A percentile compares a stretch with the other conserved stretches of the same genome.
Conservation (phyloP, 2,797 vertebrate genomes). For the Spinibarbus caldwelli region DNA sequence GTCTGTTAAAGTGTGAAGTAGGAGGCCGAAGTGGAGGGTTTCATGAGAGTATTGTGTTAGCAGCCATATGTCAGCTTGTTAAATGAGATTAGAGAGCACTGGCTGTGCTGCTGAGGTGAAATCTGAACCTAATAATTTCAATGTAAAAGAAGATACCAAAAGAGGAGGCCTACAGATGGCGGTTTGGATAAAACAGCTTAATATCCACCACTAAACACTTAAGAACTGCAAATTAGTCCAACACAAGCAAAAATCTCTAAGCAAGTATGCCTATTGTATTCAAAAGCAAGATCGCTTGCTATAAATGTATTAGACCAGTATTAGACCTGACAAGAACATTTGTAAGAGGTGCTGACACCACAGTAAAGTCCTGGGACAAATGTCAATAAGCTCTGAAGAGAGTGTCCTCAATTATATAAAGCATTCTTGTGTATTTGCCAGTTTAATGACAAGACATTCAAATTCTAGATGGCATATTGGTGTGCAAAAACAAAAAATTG, state of each 20-base stretch:
- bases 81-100: conserved; percentile 60
- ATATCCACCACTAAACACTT: conserved; percentile 50
- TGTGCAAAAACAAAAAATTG: neutral
- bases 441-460: neutral
- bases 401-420: conserved; percentile 27
- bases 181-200: conserved; percentile 50
- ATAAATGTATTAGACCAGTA: neutral
- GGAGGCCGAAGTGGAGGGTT: conserved; percentile 52
- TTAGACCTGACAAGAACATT: conserved; percentile 33
- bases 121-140: conserved; percentile 49
- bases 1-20: conserved; percentile 50
- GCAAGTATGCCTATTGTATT: conserved; percentile 33
- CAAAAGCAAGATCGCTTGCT: conserved; percentile 26
- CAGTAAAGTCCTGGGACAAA: conserved; percentile 36
- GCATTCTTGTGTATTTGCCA: conserved; percentile 31
- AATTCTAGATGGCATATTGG: neutral
- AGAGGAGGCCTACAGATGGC: conserved; percentile 42
- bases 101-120: conserved; percentile 42
- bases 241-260: conserved; percentile 31
- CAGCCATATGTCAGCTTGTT: conserved; percentile 63
- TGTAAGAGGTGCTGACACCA: conserved; percentile 46
- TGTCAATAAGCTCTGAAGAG: conserved; percentile 9
- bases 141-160: conserved; percentile 45
- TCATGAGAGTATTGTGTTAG: conserved; percentile 57
- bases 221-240: conserved; percentile 18